Evolutionary conservation across 2,113 vertebrate species (phyloP), one percentile per base, ranked within the genome.

Genomic region (Miniopterus natalensis): DNA sequence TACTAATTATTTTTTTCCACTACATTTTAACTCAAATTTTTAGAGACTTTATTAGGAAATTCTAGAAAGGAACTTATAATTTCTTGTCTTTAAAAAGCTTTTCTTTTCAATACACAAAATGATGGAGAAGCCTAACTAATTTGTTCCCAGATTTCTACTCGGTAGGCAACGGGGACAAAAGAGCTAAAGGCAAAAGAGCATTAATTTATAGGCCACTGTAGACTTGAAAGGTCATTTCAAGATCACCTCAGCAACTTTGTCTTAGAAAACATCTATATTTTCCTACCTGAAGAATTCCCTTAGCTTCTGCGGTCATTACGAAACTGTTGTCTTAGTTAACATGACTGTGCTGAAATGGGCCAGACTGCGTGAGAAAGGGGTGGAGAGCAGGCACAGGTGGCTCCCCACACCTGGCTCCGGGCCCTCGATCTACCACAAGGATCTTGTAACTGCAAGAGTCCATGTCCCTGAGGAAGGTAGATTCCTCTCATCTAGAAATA

Each of bases 1-100:
- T 45, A 40, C 25, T 88, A 17, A 63, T 29, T 87, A 71, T 42
- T 90, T 55, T 74, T 74, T 53, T 23, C 27, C 27, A 47, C 5
- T 45, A 83, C 57, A 81, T 81, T 57, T 95, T 42, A 74, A 88
- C 15, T 92, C 36, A 78, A 3, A 74, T 57, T 14, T 92, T 93
- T 93, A 86, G 17, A 47, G 47, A 36, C 21, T 70, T 79, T n/a
- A 55, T 75, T 77, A 92, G 88, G 61, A 91, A 86, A 42, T 84
- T 88, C 4, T 79, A 31, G 63, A 80, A 70, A 55, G 6, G 13
- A 92, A 63, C 4, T 87, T 45, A 0, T 12, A 70, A 40, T 74
- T 94, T 80, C 6, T 81, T 95, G 3, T 89, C 66, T 59, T 57
- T 73, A 29, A 71, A 85, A 90, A 14, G 4, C 21, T 65, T 88